phyloP scores from a whole-genome alignment of 2,113 vertebrate species.

The Copsychus sechellarum region DNA sequence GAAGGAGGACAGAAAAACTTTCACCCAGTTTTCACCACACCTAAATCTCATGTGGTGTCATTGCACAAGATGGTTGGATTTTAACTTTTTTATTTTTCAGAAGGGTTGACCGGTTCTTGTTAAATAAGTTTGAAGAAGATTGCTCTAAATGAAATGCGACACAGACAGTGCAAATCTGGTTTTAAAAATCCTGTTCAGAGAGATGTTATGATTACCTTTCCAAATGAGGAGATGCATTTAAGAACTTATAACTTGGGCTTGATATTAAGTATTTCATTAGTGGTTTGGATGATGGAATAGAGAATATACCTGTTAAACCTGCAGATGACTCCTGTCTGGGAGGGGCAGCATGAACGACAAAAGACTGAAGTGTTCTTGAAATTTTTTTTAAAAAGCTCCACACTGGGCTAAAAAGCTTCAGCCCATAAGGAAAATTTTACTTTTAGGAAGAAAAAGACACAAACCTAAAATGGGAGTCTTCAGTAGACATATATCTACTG shows the following conservation, averaged over 20 bases:
- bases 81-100: neutral
- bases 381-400: neutral
- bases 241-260: neutral
- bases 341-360: neutral
- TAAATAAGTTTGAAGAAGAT: neutral
- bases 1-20: neutral
- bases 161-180: neutral
- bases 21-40: constrained; percentile 24
- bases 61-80: neutral
- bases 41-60: neutral
- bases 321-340: neutral
- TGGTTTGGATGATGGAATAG: constrained; percentile 16
- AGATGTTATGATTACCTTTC: neutral
- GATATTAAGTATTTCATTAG: neutral
- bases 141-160: neutral
- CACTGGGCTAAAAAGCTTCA: neutral
- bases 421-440: neutral
- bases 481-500: neutral
- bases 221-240: neutral
- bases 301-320: constrained; percentile 18
- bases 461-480: neutral
- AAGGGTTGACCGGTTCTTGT: neutral
- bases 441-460: neutral
- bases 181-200: neutral
- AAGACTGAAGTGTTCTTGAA: neutral